A percentile compares a stretch with the other conserved stretches of the same genome.
Conservation (phyloP, 2,888 invertebrate species). For the Cataglyphis livida region DNA sequence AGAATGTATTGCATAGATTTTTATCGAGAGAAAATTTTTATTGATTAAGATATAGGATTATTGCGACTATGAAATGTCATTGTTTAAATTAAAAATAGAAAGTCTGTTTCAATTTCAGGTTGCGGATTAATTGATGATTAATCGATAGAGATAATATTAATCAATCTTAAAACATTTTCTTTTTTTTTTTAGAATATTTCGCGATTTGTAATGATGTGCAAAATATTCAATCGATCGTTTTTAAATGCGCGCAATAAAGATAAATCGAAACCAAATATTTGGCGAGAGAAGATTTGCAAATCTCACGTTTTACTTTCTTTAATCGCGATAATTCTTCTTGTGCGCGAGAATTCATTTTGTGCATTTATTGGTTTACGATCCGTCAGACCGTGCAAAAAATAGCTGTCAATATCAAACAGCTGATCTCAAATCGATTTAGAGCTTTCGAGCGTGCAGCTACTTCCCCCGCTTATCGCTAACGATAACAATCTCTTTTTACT, state of each 20-base stretch:
- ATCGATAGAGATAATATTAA: conserved; percentile 7
- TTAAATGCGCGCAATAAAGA: neutral
- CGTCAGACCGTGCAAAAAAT: neutral
- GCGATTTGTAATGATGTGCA: neutral
- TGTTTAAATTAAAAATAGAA: neutral
- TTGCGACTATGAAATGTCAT: neutral
- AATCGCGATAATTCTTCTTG: neutral
- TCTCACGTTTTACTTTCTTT: neutral
- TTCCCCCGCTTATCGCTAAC: conserved; percentile 12
- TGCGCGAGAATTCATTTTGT: conserved; percentile 13
- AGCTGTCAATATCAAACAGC: conserved; percentile 29
- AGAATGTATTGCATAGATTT: neutral
- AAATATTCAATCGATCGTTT: neutral
- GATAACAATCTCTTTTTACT: conserved; percentile 30
- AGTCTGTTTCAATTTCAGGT: neutral
- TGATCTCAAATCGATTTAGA: conserved; percentile 28
- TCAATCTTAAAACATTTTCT: neutral
- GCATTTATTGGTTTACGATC: neutral
- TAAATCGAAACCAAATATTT: neutral
- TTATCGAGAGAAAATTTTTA: neutral
- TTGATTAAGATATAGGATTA: neutral
- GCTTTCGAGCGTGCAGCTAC: conserved; percentile 10
- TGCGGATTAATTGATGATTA: neutral
- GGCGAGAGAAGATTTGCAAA: neutral
- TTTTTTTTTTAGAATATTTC: neutral